phyloP scores from a whole-genome alignment of 1,140 invertebrate species.

The Sycobia sp. region DNA sequence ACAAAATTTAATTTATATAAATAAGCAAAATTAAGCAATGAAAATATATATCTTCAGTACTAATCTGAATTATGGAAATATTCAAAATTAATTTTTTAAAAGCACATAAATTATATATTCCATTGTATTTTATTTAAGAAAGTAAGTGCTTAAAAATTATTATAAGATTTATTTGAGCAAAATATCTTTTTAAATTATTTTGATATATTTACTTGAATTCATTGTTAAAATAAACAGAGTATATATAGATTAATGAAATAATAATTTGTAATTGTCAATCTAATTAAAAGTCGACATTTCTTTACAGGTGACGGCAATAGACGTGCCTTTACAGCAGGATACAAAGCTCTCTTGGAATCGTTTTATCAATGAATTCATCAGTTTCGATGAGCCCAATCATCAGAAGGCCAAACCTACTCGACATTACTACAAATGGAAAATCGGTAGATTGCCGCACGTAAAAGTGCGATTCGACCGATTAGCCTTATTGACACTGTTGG shows the following conservation, averaged over 20 bases:
- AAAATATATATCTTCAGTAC: no score
- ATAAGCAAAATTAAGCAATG: neutral
- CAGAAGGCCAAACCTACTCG: conserved; percentile 65
- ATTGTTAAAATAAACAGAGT: no score
- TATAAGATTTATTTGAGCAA: neutral
- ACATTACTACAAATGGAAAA: conserved; percentile 85
- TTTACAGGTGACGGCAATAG: conserved; percentile 44
- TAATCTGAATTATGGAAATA: no score
- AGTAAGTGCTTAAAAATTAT: no score
- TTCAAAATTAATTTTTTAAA: no score
- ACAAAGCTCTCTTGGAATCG: conserved; percentile 54
- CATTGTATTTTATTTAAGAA: no score
- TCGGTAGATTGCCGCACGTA: conserved; percentile 72
- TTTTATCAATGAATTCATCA: conserved; percentile 51
- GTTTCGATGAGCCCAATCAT: conserved; percentile 47
- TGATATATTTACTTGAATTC: no score
- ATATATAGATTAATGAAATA: neutral
- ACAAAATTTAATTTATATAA: neutral
- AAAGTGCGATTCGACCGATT: conserved; percentile 91
- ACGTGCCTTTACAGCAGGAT: conserved; percentile 45
- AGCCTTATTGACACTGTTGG: conserved; percentile 88
- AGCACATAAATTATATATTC: no score
- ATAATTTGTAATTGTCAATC: conserved; percentile 14
- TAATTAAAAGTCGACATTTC: no score
- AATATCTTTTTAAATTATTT: no score